These are phyloP conservation scores for Linurgus olivaceus DNA, from an alignment of 2,797 vertebrate species.

Conservation along the genomic window DNA sequence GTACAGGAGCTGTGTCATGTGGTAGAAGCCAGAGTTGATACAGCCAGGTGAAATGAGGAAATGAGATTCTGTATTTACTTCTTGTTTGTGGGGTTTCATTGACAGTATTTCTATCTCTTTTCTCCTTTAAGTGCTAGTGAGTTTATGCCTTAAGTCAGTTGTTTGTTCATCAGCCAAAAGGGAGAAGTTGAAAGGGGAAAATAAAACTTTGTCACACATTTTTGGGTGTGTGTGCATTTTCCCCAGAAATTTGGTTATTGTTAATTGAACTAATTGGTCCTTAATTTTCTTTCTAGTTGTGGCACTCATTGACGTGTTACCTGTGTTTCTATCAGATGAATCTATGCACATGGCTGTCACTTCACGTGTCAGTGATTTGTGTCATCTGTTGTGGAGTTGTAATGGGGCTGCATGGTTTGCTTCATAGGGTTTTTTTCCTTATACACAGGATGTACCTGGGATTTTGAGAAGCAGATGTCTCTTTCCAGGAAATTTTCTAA, in stretches of 20 bases:
- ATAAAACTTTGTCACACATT: neutral
- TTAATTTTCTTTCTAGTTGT: neutral
- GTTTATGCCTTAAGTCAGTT: neutral
- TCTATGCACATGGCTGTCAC: rapidly evolving
- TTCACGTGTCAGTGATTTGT: neutral
- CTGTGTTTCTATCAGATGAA: neutral
- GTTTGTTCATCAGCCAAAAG: neutral
- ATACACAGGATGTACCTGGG: neutral
- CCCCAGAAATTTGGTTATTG: neutral
- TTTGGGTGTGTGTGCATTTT: neutral
- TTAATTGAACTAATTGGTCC: neutral
- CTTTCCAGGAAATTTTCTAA: neutral
- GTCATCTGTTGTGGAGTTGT: neutral
- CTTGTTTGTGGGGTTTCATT: neutral
- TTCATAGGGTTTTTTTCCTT: neutral
- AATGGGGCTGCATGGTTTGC: neutral
- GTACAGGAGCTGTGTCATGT: neutral
- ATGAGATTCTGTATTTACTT: neutral
- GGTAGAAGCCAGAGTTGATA: neutral
- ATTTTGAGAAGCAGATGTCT: neutral
- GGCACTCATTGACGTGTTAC: neutral
- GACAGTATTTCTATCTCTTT: neutral
- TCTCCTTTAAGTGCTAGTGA: neutral
- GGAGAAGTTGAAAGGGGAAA: neutral
- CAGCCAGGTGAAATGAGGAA: neutral